Evolutionary conservation across 2,888 invertebrate species (phyloP), one percentile per base, ranked within the genome.

Genomic region (Caenorhabditis becei): DNA sequence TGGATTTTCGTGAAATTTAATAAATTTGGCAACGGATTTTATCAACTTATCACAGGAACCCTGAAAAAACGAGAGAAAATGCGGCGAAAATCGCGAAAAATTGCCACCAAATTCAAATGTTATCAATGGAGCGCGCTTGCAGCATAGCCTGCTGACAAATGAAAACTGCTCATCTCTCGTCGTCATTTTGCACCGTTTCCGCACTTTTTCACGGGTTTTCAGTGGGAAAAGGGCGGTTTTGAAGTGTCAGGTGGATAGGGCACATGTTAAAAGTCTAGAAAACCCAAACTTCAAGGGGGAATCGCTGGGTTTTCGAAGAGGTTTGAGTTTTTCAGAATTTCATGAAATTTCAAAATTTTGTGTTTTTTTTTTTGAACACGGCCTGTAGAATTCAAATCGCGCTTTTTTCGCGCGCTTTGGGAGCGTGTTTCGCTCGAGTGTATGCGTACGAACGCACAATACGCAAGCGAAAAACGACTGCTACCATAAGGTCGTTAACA

Each of bases 81-180:
- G 24, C 61, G 20, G 11, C 32, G 5, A 32, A 44, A 28, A 44
- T 28, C n/a, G 14, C 7, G n/a, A 10, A 47, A 35, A 35, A 32
- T 24, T 23, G 7, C 14, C 28, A 1, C 35, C 7, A 18, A 47
- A 47, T 44, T 44, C 58, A 32, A 58, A 58, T 5, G 20, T 62
- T 71, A 41, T 65, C 70, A 62, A n/a, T 58, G 24, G 77, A 56
- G 77, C 77, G 69, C 63, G 18, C 16, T 70, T 77, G 49, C 67
- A 32, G 1, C 44, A 16, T 24, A 56, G 20, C 10, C 37, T n/a
- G 20, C 24, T 32, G 61, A 37, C 24, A 11, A 47, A n/a, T n/a
- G n/a, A n/a, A n/a, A n/a, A n/a, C n/a, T n/a, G 7, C 10, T 10
- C 32, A 10, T 10, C 23, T 20, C 23, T 47, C 37, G 56, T 65